Evolutionary conservation across 37 sponge, comb jelly and placozoan genomes (phyloP).

Genomic region (Haliclona indistincta): DNA sequence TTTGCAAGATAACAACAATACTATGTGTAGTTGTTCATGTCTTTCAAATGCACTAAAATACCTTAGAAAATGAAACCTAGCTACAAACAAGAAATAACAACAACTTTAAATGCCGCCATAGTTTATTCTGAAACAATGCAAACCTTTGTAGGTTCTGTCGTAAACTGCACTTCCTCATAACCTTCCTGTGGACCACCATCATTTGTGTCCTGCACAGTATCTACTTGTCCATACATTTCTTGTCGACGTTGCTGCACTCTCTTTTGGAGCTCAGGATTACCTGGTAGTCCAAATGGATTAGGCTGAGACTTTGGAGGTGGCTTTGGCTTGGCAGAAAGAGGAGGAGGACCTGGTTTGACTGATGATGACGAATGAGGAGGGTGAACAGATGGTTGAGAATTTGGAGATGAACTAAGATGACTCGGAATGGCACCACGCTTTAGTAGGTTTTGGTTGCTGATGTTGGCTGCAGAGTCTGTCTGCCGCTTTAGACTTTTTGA

Average conservation of each 20-base stretch:
- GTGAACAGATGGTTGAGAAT: background rate
- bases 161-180: slow-evolving; percentile 10
- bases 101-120: too few relatives aligned
- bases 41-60: too few relatives aligned
- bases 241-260: background rate
- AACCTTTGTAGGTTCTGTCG: background rate
- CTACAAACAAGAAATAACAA: too few relatives aligned
- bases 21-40: too few relatives aligned
- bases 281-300: background rate
- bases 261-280: background rate
- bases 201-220: background rate
- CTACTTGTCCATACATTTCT: background rate
- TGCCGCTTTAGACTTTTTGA: background rate
- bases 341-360: background rate
- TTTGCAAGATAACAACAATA: too few relatives aligned
- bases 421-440: background rate
- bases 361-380: background rate
- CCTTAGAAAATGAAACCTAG: too few relatives aligned
- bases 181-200: background rate
- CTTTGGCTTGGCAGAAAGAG: background rate
- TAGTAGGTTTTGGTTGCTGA: background rate
- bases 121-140: too few relatives aligned
- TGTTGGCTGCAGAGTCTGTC: background rate
- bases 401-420: background rate
- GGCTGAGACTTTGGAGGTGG: background rate